Conservation (phyloP, 2,888 invertebrate genomes). For the Dynastes grantii region DNA sequence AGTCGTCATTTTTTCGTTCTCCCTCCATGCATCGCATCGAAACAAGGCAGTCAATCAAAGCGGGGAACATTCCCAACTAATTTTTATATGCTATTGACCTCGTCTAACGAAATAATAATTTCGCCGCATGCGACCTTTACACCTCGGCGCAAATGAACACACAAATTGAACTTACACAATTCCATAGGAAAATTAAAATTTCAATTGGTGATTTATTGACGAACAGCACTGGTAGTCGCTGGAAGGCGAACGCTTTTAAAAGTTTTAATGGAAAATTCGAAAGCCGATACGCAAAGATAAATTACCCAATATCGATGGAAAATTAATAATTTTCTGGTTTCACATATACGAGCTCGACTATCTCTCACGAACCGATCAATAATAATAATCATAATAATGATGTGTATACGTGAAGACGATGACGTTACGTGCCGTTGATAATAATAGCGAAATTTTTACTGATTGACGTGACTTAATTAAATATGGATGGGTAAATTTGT, state of each 20-base stretch:
- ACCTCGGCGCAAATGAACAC: slow-evolving; percentile 16
- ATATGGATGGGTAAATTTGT: slow-evolving; percentile 23
- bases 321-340: slow-evolving; percentile 37
- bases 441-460: slow-evolving; percentile 27
- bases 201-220: slow-evolving; percentile 39
- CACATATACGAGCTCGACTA: slow-evolving; percentile 3
- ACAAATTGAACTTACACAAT: slow-evolving; percentile 40
- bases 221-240: slow-evolving; percentile 26
- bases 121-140: slow-evolving; percentile 39
- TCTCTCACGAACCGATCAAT: slow-evolving; percentile 23
- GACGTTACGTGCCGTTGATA: neutral
- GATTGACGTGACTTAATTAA: slow-evolving; percentile 38
- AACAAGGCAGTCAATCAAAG: slow-evolving; percentile 35
- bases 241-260: slow-evolving; percentile 33
- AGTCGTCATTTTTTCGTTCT: slow-evolving; percentile 37
- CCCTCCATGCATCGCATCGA: neutral
- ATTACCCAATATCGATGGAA: slow-evolving; percentile 32
- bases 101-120: slow-evolving; percentile 33
- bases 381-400: slow-evolving; percentile 29
- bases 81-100: slow-evolving; percentile 46
- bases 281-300: slow-evolving; percentile 34
- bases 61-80: slow-evolving; percentile 30
- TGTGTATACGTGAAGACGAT: neutral
- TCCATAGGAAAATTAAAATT: slow-evolving; percentile 42
- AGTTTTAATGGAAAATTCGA: slow-evolving; percentile 39